These are phyloP conservation scores for Bombus turneri DNA, from an alignment of 1,140 invertebrate species.

Conservation along the genomic window DNA sequence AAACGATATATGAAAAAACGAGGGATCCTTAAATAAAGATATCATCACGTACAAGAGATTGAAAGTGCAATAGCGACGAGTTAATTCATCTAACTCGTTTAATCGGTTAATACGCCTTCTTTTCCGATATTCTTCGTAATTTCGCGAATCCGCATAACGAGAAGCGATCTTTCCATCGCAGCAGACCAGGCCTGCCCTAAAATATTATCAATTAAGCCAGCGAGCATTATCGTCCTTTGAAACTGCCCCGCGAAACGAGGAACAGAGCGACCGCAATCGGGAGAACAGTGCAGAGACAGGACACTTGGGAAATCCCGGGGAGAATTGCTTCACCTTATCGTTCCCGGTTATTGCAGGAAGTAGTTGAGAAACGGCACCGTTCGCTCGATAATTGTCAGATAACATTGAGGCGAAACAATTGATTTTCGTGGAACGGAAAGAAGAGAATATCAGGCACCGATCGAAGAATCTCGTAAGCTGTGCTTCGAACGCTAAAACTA, in stretches of 20 bases:
- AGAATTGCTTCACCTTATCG: conserved; percentile 54
- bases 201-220: conserved; percentile 41
- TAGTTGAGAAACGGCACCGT: conserved; percentile 47
- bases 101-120: too few species aligned
- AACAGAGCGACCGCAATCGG: conserved; percentile 23
- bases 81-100: too few species aligned
- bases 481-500: too few species aligned
- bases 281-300: conserved; percentile 34
- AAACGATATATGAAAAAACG: not conserved
- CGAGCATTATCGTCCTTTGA: not conserved
- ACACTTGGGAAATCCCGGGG: conserved; percentile 52
- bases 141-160: not conserved
- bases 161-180: not conserved
- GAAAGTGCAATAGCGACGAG: too few species aligned
- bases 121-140: not conserved
- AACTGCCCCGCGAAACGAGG: conserved; percentile 20
- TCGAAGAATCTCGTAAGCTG: not conserved
- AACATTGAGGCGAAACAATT: conserved; percentile 35
- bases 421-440: conserved; percentile 28
- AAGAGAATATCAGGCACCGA: not conserved
- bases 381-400: conserved; percentile 44
- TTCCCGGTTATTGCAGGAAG: conserved; percentile 41
- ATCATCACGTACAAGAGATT: too few species aligned
- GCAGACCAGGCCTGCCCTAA: not conserved
- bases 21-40: too few species aligned